Conservation (phyloP, 1,140 invertebrate genomes). For the Zeugodacus cucurbitae region DNA sequence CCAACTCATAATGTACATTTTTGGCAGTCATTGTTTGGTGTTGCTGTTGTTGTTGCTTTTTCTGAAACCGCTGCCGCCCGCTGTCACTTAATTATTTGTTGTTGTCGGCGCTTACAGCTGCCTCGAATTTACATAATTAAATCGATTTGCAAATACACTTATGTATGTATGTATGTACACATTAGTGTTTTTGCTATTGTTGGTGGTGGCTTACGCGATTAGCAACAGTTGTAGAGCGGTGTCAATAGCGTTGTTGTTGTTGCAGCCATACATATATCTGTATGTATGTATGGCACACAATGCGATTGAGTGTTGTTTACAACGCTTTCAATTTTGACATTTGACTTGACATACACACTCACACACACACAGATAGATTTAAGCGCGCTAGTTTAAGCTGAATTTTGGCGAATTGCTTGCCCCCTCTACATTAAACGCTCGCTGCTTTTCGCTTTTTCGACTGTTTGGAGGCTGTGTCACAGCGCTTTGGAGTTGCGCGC, state of each 20-base stretch:
- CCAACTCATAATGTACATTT: not conserved
- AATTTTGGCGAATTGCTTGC: not conserved
- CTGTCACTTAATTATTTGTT: not conserved
- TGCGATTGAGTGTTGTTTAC: not conserved
- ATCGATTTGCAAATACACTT: not conserved
- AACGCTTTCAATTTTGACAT: slow-evolving; percentile 12
- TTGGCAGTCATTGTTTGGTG: not conserved
- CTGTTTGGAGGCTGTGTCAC: not conserved
- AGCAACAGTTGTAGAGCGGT: not conserved
- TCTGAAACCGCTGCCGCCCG: not conserved
- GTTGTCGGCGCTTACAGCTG: not conserved
- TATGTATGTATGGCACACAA: not conserved
- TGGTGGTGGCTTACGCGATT: slow-evolving; percentile 25
- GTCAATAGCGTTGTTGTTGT: slow-evolving; percentile 19
- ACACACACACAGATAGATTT: not conserved
- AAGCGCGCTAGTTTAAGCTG: not conserved
- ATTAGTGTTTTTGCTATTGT: not conserved
- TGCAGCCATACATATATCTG: not conserved
- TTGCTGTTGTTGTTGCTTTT: not conserved
- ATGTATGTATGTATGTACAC: not conserved
- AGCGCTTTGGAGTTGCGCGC: not conserved
- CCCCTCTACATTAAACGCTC: not conserved
- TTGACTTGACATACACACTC: not conserved
- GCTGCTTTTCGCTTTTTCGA: not conserved
- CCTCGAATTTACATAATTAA: slow-evolving; percentile 26